These are phyloP conservation scores for Typhlichthys eigenmanni DNA, from an alignment of 2,797 vertebrate species.

Conservation along the genomic window DNA sequence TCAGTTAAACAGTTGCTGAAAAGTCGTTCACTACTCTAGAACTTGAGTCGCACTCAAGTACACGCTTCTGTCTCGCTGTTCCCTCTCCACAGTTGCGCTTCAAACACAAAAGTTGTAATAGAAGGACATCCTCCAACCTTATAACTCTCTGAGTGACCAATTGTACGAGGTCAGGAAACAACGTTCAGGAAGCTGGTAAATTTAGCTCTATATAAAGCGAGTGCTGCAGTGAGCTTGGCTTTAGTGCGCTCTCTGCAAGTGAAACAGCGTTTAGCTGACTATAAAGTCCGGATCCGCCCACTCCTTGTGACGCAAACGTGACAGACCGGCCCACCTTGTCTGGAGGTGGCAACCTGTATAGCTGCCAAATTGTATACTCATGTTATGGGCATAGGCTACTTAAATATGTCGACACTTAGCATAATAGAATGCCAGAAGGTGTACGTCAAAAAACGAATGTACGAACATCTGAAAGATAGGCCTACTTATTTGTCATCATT, in stretches of 20 bases:
- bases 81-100: slow-evolving; percentile 55
- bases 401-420: slow-evolving; percentile 36
- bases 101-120: slow-evolving; percentile 62
- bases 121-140: slow-evolving; percentile 75
- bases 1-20: slow-evolving; percentile 22
- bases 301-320: slow-evolving; percentile 43
- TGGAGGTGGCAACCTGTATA: slow-evolving; percentile 7
- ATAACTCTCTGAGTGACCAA: slow-evolving; percentile 79
- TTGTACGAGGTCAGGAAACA: slow-evolving; percentile 88
- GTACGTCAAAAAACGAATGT: no score
- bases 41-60: slow-evolving; percentile 32
- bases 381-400: slow-evolving; percentile 56
- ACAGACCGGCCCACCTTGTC: slow-evolving; percentile 37
- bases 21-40: no score
- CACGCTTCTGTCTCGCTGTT: slow-evolving; percentile 53
- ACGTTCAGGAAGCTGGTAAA: slow-evolving; percentile 91
- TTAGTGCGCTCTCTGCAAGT: slow-evolving; percentile 50
- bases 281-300: slow-evolving; percentile 57
- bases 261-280: slow-evolving; percentile 37
- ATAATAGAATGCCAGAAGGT: no score
- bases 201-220: slow-evolving; percentile 95
- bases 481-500: no score
- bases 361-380: slow-evolving; percentile 43
- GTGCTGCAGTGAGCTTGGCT: slow-evolving; percentile 33
- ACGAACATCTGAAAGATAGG: no score